Conservation (phyloP, 2,113 vertebrate species). For the Cervus canadensis region DNA sequence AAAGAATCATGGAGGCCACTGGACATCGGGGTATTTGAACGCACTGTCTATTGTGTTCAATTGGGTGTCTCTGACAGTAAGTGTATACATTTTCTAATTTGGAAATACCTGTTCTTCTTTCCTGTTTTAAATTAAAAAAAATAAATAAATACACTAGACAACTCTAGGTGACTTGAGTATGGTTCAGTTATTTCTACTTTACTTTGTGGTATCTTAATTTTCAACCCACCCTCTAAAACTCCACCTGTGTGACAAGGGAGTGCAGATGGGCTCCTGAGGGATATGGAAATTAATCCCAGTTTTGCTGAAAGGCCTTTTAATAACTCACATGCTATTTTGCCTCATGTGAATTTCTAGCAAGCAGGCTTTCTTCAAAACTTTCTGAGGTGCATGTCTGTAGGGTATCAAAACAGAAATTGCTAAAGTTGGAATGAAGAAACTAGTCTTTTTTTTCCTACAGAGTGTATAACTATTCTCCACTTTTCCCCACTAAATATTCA, state of each 20-base stretch:
- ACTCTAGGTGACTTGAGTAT: slow-evolving; percentile 52
- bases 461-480: background rate
- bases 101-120: slow-evolving; percentile 50
- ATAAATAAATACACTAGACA: slow-evolving; percentile 1
- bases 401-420: slow-evolving; percentile 55
- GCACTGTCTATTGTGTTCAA: background rate
- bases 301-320: slow-evolving; percentile 79
- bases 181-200: slow-evolving; percentile 70
- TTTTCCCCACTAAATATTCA: background rate
- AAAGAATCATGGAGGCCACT: background rate
- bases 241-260: slow-evolving; percentile 75
- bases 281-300: slow-evolving; percentile 79
- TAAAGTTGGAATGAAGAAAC: slow-evolving; percentile 26
- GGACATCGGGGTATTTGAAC: background rate
- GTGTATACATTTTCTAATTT: slow-evolving; percentile 34
- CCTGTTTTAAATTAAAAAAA: slow-evolving; percentile 58
- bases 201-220: slow-evolving; percentile 78
- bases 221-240: slow-evolving; percentile 73
- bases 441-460: background rate
- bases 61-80: background rate
- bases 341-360: slow-evolving; percentile 72
- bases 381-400: slow-evolving; percentile 61
- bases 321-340: slow-evolving; percentile 80
- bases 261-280: slow-evolving; percentile 69
- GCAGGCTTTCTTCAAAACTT: slow-evolving; percentile 72